A percentile compares a stretch with the other conserved stretches of the same genome.
Evolutionary conservation across 1,140 invertebrate genomes (phyloP).

Genomic region (Zaprionus inermis): DNA sequence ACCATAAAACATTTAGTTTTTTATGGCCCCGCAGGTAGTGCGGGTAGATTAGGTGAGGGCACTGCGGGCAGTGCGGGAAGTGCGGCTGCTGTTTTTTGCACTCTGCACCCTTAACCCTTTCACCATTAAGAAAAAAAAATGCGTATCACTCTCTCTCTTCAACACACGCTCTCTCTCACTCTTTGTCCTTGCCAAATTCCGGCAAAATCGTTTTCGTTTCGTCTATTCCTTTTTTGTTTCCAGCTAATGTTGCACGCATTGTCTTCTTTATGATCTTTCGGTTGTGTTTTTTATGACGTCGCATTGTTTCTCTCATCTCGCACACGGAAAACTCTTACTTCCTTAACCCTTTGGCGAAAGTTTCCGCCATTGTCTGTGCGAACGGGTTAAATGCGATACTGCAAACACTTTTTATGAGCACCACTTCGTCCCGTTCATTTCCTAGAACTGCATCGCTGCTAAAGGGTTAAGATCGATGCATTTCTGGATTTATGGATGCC

Average conservation of each 20-base stretch:
- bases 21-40: constrained; percentile 57
- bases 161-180: constrained; percentile 11
- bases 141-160: constrained; percentile 3
- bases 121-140: constrained; percentile 70
- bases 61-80: constrained; percentile 5
- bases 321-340: constrained; percentile 49
- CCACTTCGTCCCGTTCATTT: constrained; percentile 15
- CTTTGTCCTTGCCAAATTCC: constrained; percentile 59
- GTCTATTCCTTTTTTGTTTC: constrained; percentile 59
- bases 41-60: constrained; percentile 5
- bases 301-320: constrained; percentile 55
- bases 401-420: constrained; percentile 61
- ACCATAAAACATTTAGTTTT: constrained; percentile 75
- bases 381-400: constrained; percentile 61
- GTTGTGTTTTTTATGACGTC: constrained; percentile 73
- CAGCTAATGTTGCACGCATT: constrained; percentile 66
- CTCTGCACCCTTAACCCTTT: constrained; percentile 61
- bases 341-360: constrained; percentile 69
- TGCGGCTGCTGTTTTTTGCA: constrained; percentile 54
- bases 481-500: constrained; percentile 29
- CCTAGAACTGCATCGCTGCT: constrained; percentile 27
- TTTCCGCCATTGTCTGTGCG: constrained; percentile 24
- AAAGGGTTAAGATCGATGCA: constrained; percentile 38
- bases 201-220: constrained; percentile 30
- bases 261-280: constrained; percentile 70